Conservation (phyloP, 2,888 invertebrate species). For the Chymomyza amoena region DNA sequence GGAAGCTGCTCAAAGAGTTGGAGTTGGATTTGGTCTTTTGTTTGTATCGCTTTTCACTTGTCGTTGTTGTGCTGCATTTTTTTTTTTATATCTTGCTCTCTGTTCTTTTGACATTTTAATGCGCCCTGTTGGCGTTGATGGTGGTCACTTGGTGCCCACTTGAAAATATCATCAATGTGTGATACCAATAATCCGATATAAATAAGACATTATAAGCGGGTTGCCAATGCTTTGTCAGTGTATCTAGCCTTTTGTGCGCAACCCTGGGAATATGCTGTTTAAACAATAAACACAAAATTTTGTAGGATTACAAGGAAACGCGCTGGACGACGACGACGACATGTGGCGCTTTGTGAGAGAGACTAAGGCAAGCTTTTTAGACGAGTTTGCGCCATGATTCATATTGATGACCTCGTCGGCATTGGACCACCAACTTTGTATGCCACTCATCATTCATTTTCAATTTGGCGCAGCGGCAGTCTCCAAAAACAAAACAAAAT, state of each 20-base stretch:
- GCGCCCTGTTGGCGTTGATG: constrained; percentile 70
- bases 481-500: constrained; percentile 4
- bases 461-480: constrained; percentile 27
- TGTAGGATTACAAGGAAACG: constrained; percentile 60
- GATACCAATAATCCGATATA: constrained; percentile 71
- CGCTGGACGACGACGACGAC: constrained; percentile 48
- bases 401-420: constrained; percentile 28
- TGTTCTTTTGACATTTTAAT: constrained; percentile 66
- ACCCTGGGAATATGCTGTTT: background rate
- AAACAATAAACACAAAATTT: constrained; percentile 51
- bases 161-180: constrained; percentile 64
- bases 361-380: constrained; percentile 22
- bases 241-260: constrained; percentile 4
- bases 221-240: constrained; percentile 2
- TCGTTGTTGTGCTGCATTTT: constrained; percentile 7
- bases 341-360: constrained; percentile 52
- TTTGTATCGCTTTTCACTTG: constrained; percentile 65
- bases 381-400: constrained; percentile 33
- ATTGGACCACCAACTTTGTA: constrained; percentile 1
- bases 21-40: too few relatives aligned
- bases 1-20: background rate
- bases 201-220: constrained; percentile 66
- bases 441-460: constrained; percentile 51
- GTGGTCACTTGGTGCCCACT: constrained; percentile 62
- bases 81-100: constrained; percentile 13